Base-by-base conservation (phyloP, 2,888 invertebrate species). In the Lamproptera curius region DNA sequence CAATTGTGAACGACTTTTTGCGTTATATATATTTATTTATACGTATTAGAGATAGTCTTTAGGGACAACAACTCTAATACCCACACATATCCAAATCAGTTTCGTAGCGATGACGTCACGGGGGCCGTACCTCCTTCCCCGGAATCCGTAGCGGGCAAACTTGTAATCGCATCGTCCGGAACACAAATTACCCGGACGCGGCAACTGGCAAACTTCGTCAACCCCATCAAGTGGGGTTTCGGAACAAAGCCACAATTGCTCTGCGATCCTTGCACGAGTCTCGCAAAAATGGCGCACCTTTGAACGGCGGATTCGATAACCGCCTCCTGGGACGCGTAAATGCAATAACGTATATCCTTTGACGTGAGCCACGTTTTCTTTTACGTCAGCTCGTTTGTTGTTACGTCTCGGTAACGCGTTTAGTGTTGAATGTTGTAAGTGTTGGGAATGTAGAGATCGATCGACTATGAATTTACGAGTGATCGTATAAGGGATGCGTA, bases 241-340 rank as follows among this genome's bases (percentile, higher is more conserved):
- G 72, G 84, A 86, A 86, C 86, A 86, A 85, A 85, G 84, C 86
- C 86, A 82, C 86, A 86, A 84, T 85, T 83, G 83, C 70, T 71
- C 69, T 63, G 59, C 66, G 62, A 65, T 64, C 71, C 53, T 56
- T 73, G 73, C 73, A 77, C 72, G 74, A 82, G 83, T 68, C 83
- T 84, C 6, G 84, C 81, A 82, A 85, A 85, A 85, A 84, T 82
- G 82, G 80, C 80, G 72, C 78, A 78, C 84, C 84, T 87, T 84
- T 84, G 85, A 85, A 68, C 71, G 70, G 31, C 51, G 75, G 84
- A 87, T 75, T 84, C 84, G 73, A 87, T 87, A 81, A 82, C 64
- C 67, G 75, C 82, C 80, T n/a, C 79, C 76, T 75, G 86, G 85
- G 85, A 86, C 83, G 85, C 80, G 83, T 75, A 85, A 85, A 87